A percentile compares a stretch with the other conserved stretches of the same genome.
Evolutionary conservation across 2,113 vertebrate genomes (phyloP).

Genomic region (Bos taurus): DNA sequence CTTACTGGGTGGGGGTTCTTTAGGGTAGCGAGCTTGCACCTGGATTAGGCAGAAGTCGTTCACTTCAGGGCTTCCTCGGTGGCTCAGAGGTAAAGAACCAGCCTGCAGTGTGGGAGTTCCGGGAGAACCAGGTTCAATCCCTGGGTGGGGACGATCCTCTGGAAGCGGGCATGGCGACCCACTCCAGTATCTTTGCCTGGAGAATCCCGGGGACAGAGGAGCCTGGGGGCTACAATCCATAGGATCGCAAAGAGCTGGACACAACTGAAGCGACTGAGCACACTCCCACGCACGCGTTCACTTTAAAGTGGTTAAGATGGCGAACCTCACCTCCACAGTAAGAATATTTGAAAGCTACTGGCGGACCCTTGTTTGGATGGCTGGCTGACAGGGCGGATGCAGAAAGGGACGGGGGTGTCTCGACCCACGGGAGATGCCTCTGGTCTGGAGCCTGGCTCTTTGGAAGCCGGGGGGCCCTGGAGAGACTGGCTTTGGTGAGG

Average conservation of each 20-base stretch:
- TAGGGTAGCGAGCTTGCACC: neutral
- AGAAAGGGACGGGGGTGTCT: fast-evolving
- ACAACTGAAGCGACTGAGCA: neutral
- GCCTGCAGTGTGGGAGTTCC: neutral
- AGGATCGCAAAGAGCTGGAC: neutral
- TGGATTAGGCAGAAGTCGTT: neutral
- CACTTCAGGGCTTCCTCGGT: neutral
- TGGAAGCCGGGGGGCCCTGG: neutral
- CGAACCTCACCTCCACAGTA: neutral
- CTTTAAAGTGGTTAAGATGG: neutral
- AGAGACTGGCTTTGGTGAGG: neutral
- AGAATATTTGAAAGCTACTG: neutral
- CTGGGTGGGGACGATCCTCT: neutral
- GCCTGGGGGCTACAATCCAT: neutral
- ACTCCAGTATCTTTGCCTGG: neutral
- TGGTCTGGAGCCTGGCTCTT: neutral
- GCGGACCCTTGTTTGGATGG: neutral
- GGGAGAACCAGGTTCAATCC: neutral
- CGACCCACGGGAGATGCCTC: neutral
- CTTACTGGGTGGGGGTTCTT: fast-evolving
- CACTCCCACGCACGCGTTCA: fast-evolving
- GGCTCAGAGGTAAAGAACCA: neutral
- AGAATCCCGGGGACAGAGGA: neutral
- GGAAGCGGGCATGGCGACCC: neutral
- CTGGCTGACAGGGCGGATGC: neutral